Percentiles rank a stretch among this genome's conserved stretches.
Evolutionary conservation across 2,113 vertebrate species (phyloP).

Genomic region (Odocoileus virginianus): DNA sequence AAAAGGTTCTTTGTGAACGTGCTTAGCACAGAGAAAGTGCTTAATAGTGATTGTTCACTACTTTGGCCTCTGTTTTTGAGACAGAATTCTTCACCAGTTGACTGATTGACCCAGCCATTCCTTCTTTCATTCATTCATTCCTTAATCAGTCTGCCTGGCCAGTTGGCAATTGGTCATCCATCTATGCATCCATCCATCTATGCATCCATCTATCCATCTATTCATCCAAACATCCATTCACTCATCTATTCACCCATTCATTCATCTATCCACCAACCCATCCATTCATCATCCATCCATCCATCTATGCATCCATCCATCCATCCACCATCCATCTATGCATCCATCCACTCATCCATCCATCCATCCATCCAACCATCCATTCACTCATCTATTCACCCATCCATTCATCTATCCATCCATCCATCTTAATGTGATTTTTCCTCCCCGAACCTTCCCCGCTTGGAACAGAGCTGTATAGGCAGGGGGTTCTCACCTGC

Average conservation of each 20-base stretch:
- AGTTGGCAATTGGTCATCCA: neutral
- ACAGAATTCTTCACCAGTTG: neutral
- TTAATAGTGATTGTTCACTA: rapidly evolving
- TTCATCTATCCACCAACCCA: neutral
- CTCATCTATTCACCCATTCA: neutral
- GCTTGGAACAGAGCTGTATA: neutral
- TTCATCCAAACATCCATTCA: neutral
- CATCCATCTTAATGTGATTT: neutral
- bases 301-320: neutral
- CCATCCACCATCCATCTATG: neutral
- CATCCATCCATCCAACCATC: neutral
- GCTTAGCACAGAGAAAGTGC: rapidly evolving
- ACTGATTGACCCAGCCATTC: neutral
- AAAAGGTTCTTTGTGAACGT: too few relatives aligned
- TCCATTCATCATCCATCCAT: neutral
- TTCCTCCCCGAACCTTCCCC: neutral
- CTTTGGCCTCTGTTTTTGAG: neutral
- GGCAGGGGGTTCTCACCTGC: neutral
- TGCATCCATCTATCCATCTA: rapidly evolving
- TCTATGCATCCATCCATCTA: neutral
- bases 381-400: too few relatives aligned
- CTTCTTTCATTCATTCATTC: neutral
- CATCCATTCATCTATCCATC: neutral
- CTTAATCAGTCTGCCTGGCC: neutral
- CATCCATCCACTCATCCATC: neutral